Evolutionary conservation across 1,140 invertebrate genomes (phyloP).

Genomic region (Yoshiicerus persimilis): DNA sequence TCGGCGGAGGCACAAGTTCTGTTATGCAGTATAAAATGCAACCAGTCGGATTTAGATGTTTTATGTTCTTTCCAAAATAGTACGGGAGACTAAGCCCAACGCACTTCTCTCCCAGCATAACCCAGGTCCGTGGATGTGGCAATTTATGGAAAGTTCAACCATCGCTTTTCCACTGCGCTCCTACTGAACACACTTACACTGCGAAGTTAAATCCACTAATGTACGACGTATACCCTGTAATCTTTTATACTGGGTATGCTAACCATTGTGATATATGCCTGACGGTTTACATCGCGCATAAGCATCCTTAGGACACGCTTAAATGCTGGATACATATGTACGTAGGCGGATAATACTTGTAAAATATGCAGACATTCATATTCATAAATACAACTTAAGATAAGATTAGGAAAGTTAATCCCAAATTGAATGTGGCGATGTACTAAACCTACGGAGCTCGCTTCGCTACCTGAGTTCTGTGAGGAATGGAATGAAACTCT

Average conservation of each 20-base stretch:
- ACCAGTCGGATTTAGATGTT: not conserved
- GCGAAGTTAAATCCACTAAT: not conserved
- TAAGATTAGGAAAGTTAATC: not conserved
- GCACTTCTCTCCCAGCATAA: not conserved
- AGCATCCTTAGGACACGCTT: no score
- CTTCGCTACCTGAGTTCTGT: not conserved
- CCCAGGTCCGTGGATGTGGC: not conserved
- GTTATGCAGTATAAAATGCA: not conserved
- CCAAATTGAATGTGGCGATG: not conserved
- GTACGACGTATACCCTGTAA: not conserved
- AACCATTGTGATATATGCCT: no score
- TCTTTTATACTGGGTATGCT: no score
- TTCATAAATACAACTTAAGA: not conserved
- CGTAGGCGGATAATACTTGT: not conserved
- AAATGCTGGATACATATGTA: not conserved
- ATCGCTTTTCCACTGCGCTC: not conserved
- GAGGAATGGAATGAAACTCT: not conserved
- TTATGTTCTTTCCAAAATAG: not conserved
- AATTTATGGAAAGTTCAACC: not conserved
- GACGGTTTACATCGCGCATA: no score
- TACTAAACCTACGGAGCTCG: not conserved
- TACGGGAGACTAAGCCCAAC: not conserved
- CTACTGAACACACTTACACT: not conserved
- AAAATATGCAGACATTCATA: not conserved
- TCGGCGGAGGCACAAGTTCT: not conserved